Evolutionary conservation across 1,140 invertebrate species (phyloP).

Genomic region (Zaprionus inermis): DNA sequence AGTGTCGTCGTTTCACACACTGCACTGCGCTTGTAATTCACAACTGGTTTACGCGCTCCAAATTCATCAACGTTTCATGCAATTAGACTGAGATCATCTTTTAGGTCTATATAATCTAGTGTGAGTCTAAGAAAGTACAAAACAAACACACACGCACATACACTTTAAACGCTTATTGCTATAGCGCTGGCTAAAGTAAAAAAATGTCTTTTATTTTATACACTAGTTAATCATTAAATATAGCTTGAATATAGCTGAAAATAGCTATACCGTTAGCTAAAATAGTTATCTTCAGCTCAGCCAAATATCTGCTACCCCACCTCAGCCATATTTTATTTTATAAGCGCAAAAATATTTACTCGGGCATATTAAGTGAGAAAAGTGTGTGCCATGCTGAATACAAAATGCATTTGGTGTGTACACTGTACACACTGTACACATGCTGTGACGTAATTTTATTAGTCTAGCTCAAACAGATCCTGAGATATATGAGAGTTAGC

Average conservation of each 20-base stretch:
- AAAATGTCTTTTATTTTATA: not conserved
- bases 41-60: slow-evolving; percentile 7
- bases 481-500: not conserved
- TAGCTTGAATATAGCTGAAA: not conserved
- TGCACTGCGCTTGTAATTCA: not conserved
- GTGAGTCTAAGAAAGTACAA: not conserved
- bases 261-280: no score
- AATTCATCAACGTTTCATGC: not conserved
- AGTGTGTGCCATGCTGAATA: no score
- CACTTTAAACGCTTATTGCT: not conserved
- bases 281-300: no score
- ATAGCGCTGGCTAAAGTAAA: not conserved
- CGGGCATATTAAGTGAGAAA: no score
- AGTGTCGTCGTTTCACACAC: no score
- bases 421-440: not conserved
- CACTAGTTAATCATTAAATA: no score
- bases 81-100: not conserved
- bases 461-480: not conserved
- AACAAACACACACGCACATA: not conserved
- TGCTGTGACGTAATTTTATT: not conserved
- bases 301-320: no score
- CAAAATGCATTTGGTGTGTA: not conserved
- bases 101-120: not conserved
- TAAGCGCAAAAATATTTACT: no score
- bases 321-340: no score